Base-by-base conservation (phyloP, 2,888 invertebrate genomes). In the Rhyacophila evoluta region DNA sequence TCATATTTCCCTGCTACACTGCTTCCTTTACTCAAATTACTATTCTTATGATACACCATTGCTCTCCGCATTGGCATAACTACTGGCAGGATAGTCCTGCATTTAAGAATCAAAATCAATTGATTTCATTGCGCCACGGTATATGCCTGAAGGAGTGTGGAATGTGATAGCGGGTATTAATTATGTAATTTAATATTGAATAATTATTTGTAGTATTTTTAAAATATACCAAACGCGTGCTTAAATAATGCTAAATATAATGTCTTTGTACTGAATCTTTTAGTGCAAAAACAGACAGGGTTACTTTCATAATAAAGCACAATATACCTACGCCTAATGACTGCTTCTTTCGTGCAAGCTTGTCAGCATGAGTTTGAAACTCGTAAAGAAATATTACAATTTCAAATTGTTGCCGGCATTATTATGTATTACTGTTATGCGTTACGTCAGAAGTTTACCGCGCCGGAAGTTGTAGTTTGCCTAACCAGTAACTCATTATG, bases 401-500 rank as follows among this genome's bases (percentile, higher is more conserved):
- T 55, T 55, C 55, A 55, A 25, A 55, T 55, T 55, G 55, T 19
- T 55, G 1, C 55, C 25, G 19, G 55, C 19, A 2, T 39, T 39
- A 39, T 39, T 12, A 39, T 55, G 55, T 55, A 55, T 25, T 55
- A 55, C 55, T 55, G 19, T 55, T 55, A 55, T 55, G 55, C 55
- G 55, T 55, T 15, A 55, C 55, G 55, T 55, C 55, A 55, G 25
- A 55, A 55, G 55, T 55, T 55, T 55, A 19, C 55, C 55, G 55
- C 55, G 5, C 8, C 55, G 55, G 55, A 55, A 25, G 55, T 25
- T 19, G 55, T 55, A 19, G 55, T 25, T 25, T 55, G 55, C 55
- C 25, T 55, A 55, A 55, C 55, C 55, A 55, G 55, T 55, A 55
- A 55, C 19, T 55, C 55, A 55, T 55, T 55, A 55, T 25, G 55